Evolutionary conservation across 2,113 vertebrate species (phyloP), one percentile per base, ranked within the genome.

Genomic region (Takifugu bimaculatus): DNA sequence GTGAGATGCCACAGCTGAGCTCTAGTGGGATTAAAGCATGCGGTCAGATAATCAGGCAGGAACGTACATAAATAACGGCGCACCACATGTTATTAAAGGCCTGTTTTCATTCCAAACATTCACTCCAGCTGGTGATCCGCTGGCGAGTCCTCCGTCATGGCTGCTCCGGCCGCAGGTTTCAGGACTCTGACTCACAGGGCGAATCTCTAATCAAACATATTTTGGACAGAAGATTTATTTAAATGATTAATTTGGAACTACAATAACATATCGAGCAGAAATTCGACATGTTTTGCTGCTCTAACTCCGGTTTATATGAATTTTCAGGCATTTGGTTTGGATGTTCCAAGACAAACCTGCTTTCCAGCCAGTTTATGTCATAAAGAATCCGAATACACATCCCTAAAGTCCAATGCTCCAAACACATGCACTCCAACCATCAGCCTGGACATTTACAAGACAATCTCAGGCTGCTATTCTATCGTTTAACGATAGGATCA

Each of bases 1-100:
- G 97, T 99, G 66, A 85, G 83, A 45, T 15, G 3, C n/a, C 55
- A 26, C 20, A 5, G 14, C 50, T 52, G 26, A 58, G 25, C 9
- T 27, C 11, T 14, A 1, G 7, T 44, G 6, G n/a, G 25, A 42
- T n/a, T 6, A n/a, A 57, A n/a, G 5, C 55, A 65, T 45, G n/a
- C 29, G 35, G 35, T 39, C 35, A 39, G 14, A 63, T 6, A n/a
- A 57, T 32, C 10, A 49, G 13, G 13, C 20, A 57, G 47, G 20
- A 2, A 27, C 27, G 44, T 47, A 27, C 2, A 49, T 13, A 9
- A 14, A 39, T 27, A 9, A 10, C 26, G 44, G 50, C 14, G 6
- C 10, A 51, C 15, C 26, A 42, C 1, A 10, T 26, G 14, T n/a
- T 11, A 9, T 63, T 4, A 26, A 4, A 35, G 15, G 13, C 27